Base-by-base conservation (phyloP, 2,888 invertebrate genomes). In the Drosophila aldrichi region DNA sequence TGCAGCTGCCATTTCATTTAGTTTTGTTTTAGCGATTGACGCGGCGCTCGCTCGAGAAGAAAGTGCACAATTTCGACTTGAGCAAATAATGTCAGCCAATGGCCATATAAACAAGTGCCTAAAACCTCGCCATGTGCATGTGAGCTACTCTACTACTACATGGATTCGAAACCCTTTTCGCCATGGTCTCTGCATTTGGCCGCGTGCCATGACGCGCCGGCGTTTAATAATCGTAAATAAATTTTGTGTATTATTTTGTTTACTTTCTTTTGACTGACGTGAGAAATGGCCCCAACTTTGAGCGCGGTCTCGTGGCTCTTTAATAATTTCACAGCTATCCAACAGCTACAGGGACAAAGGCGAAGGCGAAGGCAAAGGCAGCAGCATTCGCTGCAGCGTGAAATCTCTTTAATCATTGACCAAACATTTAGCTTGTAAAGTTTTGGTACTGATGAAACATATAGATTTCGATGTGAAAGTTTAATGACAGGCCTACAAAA, bases 391-490 rank as follows among this genome's bases (percentile, higher is more conserved):
- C 6, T 81, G 71, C 75, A 78, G 78, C 78, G 75, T 86, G 71
- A 88, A 81, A 81, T 74, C 80, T 68, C 48, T 86, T 84, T 82
- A 82, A 84, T 86, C 75, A 75, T 67, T 68, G 75, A 59, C 52
- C 78, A 78, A 70, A 76, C 57, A 68, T 70, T 54, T 54, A 69
- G 54, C 68, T 64, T 49, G 59, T 71, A 73, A 40, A 66, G 51
- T 64, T 48, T 74, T 63, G 52, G 65, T 61, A 60, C 52, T 64
- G 83, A 88, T 84, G 81, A 86, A 88, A 88, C 62, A 84, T 78
- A 82, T 88, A 84, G 83, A 84, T 88, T 88, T 75, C 83, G 69
- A 78, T 72, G 83, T 82, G 88, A 84, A 84, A 88, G 83, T 84
- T 88, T 88, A 74, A 71, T 71, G 70, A 69, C 79, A 78, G 74